Conservation (phyloP, 2,888 invertebrate genomes). For the Lacanobia wlatinum region DNA sequence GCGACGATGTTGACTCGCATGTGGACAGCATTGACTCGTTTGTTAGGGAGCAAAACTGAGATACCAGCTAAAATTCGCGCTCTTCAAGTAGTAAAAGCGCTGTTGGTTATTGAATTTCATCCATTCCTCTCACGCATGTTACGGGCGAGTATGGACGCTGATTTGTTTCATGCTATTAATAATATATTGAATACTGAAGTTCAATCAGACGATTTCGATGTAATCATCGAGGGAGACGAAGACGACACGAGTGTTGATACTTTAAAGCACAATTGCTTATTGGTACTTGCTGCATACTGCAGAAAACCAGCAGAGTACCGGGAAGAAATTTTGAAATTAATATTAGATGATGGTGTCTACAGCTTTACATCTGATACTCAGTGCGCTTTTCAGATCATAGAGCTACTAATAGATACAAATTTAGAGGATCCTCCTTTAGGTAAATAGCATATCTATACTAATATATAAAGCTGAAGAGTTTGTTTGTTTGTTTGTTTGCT, state of each 20-base stretch:
- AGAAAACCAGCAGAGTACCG: slow-evolving; percentile 75
- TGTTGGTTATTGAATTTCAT: slow-evolving; percentile 76
- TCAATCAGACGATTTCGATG: slow-evolving; percentile 73
- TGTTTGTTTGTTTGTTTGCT: no score
- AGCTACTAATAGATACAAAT: slow-evolving; percentile 72
- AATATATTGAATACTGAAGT: slow-evolving; percentile 76
- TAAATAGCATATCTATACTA: slow-evolving; percentile 70
- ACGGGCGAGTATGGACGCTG: slow-evolving; percentile 74
- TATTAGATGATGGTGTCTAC: slow-evolving; percentile 80
- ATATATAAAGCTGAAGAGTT: no score
- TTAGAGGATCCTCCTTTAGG: slow-evolving; percentile 79
- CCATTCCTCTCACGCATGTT: slow-evolving; percentile 69
- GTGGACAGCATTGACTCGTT: slow-evolving; percentile 69
- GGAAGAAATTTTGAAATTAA: slow-evolving; percentile 80
- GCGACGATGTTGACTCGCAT: slow-evolving; percentile 70
- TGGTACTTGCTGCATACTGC: slow-evolving; percentile 82
- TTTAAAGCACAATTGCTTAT: slow-evolving; percentile 79
- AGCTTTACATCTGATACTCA: slow-evolving; percentile 77
- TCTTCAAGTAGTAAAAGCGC: slow-evolving; percentile 71
- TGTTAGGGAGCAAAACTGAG: slow-evolving; percentile 71
- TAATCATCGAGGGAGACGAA: slow-evolving; percentile 77
- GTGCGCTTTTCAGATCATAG: slow-evolving; percentile 80
- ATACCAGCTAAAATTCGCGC: slow-evolving; percentile 74
- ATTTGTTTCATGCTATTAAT: slow-evolving; percentile 80
- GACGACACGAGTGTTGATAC: slow-evolving; percentile 74